phyloP scores from a whole-genome alignment of 1,140 invertebrate species.

The Leptoteleia sp. region DNA sequence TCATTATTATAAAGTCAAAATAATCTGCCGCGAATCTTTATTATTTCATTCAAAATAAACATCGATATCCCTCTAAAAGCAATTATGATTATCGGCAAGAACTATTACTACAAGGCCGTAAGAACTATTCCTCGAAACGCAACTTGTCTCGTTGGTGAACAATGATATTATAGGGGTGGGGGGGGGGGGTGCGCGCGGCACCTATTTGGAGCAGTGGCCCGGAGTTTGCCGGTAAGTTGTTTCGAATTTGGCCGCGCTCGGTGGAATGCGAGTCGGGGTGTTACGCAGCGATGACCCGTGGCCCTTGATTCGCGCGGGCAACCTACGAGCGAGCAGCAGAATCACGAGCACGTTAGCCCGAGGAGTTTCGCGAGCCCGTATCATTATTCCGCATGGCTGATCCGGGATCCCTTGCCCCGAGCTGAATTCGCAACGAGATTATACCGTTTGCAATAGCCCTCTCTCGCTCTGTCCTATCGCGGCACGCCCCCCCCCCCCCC shows the following conservation, averaged over 20 bases:
- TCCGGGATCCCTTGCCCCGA: slow-evolving; percentile 70
- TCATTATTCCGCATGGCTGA: slow-evolving; percentile 79
- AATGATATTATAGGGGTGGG: too few species aligned
- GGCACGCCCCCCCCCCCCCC: too few species aligned
- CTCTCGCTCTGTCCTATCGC: slow-evolving; percentile 4
- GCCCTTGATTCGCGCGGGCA: slow-evolving; percentile 47
- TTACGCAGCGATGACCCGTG: slow-evolving; percentile 50
- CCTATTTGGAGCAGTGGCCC: slow-evolving; percentile 9
- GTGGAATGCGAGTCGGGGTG: slow-evolving; percentile 48
- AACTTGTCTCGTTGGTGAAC: too few species aligned
- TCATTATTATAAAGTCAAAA: too few species aligned
- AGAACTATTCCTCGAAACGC: too few species aligned
- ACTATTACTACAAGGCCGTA: too few species aligned
- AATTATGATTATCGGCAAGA: too few species aligned
- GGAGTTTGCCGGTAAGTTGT: slow-evolving; percentile 17
- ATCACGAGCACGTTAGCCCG: slow-evolving; percentile 56
- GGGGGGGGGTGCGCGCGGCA: too few species aligned
- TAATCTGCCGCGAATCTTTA: too few species aligned
- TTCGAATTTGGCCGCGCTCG: slow-evolving; percentile 23
- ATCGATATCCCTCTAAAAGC: too few species aligned
- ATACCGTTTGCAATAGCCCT: slow-evolving; percentile 63
- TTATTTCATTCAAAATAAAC: too few species aligned
- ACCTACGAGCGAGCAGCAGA: slow-evolving; percentile 39
- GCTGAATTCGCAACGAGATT: slow-evolving; percentile 73
- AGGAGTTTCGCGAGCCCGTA: slow-evolving; percentile 76